phyloP scores from a whole-genome alignment of 2,888 invertebrate genomes.

The Seira ritae region DNA sequence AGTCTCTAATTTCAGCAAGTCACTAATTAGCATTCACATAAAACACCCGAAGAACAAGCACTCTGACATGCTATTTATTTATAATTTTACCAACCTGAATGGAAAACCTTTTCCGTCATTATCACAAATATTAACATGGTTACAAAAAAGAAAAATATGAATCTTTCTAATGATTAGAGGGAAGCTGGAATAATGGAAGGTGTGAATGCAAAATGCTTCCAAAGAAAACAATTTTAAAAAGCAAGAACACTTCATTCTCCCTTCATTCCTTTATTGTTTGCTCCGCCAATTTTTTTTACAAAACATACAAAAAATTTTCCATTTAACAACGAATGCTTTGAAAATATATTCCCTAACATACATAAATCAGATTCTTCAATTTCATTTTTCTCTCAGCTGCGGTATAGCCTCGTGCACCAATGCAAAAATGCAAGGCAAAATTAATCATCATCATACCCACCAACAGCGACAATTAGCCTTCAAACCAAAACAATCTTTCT shows the following conservation, averaged over 20 bases:
- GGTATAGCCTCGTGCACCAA: slow-evolving; percentile 53
- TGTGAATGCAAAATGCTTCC: too few species aligned
- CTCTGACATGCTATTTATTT: too few species aligned
- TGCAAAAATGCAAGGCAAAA: slow-evolving; percentile 62
- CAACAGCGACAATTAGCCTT: slow-evolving; percentile 54
- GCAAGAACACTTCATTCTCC: background rate
- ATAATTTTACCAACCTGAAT: too few species aligned
- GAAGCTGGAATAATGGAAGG: too few species aligned
- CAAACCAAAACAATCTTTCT: slow-evolving; percentile 24
- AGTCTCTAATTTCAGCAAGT: too few species aligned
- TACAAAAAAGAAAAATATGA: too few species aligned
- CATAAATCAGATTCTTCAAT: slow-evolving; percentile 3
- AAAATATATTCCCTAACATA: background rate
- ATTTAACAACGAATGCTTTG: background rate
- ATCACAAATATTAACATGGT: too few species aligned
- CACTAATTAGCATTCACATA: too few species aligned
- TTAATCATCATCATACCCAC: slow-evolving; percentile 47
- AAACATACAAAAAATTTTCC: background rate
- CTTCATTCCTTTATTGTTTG: background rate
- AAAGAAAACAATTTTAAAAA: too few species aligned
- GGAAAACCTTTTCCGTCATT: too few species aligned
- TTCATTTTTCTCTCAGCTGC: slow-evolving; percentile 10
- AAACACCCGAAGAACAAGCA: too few species aligned
- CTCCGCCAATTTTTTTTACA: background rate
- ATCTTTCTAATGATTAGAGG: too few species aligned